Conservation (phyloP, 2,113 vertebrate species). For the Micronisus gabar region DNA sequence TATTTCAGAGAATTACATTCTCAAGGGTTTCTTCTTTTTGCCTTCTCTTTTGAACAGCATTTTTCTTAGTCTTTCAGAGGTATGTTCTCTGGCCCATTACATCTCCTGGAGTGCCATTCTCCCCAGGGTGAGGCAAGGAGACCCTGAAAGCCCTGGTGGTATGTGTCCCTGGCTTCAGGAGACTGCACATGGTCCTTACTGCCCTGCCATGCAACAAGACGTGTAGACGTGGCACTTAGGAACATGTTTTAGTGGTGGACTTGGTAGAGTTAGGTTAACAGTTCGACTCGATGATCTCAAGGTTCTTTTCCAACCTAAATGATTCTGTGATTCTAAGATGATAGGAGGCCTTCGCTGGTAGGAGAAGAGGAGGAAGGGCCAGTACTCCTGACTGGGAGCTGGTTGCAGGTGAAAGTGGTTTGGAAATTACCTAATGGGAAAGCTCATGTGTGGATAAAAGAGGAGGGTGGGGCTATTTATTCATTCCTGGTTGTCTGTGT, state of each 20-base stretch:
- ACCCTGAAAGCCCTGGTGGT: neutral
- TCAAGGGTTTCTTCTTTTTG: neutral
- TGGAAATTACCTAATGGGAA: neutral
- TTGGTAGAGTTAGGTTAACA: neutral
- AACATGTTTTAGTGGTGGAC: neutral
- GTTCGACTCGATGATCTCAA: neutral
- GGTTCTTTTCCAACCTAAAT: neutral
- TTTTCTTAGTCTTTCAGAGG: neutral
- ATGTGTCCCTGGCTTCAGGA: neutral
- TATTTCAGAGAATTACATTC: neutral
- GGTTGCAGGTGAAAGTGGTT: neutral
- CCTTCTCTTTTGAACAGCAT: neutral
- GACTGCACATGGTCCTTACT: neutral
- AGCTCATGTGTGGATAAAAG: neutral
- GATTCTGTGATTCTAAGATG: neutral
- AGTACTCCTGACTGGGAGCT: neutral
- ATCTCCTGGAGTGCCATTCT: neutral
- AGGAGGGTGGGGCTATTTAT: neutral
- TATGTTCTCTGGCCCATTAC: neutral
- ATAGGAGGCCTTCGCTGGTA: neutral
- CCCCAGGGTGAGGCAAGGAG: neutral
- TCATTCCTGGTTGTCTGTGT: neutral
- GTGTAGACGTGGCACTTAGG: neutral
- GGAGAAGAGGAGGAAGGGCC: neutral
- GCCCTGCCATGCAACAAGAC: neutral